Evolutionary conservation across 2,797 vertebrate genomes (phyloP), one percentile per base, ranked within the genome.

Genomic region (Stomatorhinus walkeri): DNA sequence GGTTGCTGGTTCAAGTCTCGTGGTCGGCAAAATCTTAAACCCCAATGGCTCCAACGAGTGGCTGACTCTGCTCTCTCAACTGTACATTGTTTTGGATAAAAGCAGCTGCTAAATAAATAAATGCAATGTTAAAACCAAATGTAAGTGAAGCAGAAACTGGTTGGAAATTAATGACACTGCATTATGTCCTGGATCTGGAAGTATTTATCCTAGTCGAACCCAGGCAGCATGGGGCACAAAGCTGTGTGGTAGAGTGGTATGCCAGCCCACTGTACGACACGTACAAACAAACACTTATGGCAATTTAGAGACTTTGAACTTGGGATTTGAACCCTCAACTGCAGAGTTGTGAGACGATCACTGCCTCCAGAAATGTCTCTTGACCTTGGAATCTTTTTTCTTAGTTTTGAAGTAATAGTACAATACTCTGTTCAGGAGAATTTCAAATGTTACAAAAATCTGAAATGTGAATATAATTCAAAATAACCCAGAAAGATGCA

Each of bases 401-500:
- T 68, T 24, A 68, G 24, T 12, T 28, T 68, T 68, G 24, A 28
- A 68, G 61, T 28, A 68, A 68, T 32, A 24, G 3, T 14, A 68
- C 24, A 68, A 68, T 4, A 68, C 61, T 32, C 61, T 32, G 61
- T 28, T 68, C 24, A 68, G 61, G 24, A 28, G 61, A 32, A 68
- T 68, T 68, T 68, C 24, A 68, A 14, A 68, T 32, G 61, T 9
- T 9, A 68, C 24, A 12, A 68, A 68, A 12, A 10, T 32, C 1
- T 59, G 61, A 68, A 24, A 48, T 32, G 51, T 72, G 48, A 46
- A 79, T 32, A 72, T 43, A 51, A 32, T 56, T 56, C 51, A 56
- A 86, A 86, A 49, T 85, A 48, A 52, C 40, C 24, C 32, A 89
- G 22, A 12, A 87, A 28, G 83, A 72, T 40, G 16, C 84, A 87